These are phyloP conservation scores for Timandra comae DNA, from an alignment of 2,888 invertebrate species.

Conservation along the genomic window DNA sequence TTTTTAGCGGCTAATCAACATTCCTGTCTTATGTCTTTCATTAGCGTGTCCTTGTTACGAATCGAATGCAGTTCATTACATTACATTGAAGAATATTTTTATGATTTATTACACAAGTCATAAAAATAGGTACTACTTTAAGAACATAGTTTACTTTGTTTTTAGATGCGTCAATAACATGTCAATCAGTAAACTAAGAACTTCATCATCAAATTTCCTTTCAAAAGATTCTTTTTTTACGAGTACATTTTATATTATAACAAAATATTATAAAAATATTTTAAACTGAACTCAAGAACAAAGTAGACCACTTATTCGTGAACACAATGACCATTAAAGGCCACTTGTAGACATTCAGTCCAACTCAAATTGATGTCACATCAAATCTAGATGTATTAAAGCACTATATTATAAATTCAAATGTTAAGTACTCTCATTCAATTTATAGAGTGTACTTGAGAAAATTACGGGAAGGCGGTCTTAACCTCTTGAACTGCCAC, in stretches of 20 bases:
- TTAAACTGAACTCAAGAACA: too few species aligned
- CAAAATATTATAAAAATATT: too few species aligned
- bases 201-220: too few species aligned
- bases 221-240: too few species aligned
- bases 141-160: too few species aligned
- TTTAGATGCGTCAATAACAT: too few species aligned
- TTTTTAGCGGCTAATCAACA: constrained; percentile 57
- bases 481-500: constrained; percentile 60
- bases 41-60: constrained; percentile 19
- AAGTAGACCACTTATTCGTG: too few species aligned
- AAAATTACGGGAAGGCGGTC: constrained; percentile 69
- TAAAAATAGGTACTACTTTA: too few species aligned
- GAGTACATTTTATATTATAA: too few species aligned
- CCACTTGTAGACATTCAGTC: constrained; percentile 44
- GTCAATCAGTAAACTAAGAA: too few species aligned
- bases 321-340: too few species aligned
- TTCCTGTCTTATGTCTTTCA: constrained; percentile 37
- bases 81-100: constrained; percentile 1
- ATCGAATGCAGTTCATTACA: constrained; percentile 7
- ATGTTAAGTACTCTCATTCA: constrained; percentile 65
- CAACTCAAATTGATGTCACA: constrained; percentile 39
- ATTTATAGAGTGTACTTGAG: constrained; percentile 62
- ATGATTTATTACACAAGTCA: too few species aligned
- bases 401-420: constrained; percentile 72
- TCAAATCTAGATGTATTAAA: constrained; percentile 60